Evolutionary conservation across 2,797 vertebrate genomes (phyloP), one percentile per base, ranked within the genome.

Genomic region (Tragelaphus eurycerus): DNA sequence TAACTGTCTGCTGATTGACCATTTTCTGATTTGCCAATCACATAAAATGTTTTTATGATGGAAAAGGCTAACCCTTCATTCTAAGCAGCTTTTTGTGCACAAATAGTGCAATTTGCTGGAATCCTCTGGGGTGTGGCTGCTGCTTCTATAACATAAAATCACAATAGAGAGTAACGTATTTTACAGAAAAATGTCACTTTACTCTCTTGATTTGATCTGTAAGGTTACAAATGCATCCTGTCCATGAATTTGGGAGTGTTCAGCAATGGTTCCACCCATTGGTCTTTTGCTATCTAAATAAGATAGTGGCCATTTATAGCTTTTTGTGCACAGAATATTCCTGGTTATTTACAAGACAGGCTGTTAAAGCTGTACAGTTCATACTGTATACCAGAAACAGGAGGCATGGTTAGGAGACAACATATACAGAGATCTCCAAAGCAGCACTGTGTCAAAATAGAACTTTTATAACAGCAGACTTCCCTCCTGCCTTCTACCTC

Each of bases 11-110:
- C 85, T 97, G 96, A 98, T 96, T 98, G 96, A 98, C 98, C 64
- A 97, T 90, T 96, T 98, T 98, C 96, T 98, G 97, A 98, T 98
- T 98, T 98, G 78, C 85, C 98, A 97, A 92, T 98, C 98, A 98
- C 48, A 57, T 90, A 84, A 97, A 98, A 97, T 81, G 79, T 93
- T 98, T 96, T 93, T 95, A 83, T 90, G 86, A 94, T 2, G 0
- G 94, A 95, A 93, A 89, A 97, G 95, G 1, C 89, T 97, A 97
- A 97, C 97, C 90, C 95, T 97, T 96, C 93, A 95, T 97, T 97
- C 97, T 92, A 91, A 97, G 15, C 85, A 76, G 6, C 1, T 67
- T 57, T 98, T 54, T 89, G 43, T 64, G 60, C 92, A 97, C 84
- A 97, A 96, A 97, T 87, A 84, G 71, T 96, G n/a, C 87, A 95